Evolutionary conservation across 2,888 invertebrate genomes (phyloP).

Genomic region (Euspilapteryx auroguttella): DNA sequence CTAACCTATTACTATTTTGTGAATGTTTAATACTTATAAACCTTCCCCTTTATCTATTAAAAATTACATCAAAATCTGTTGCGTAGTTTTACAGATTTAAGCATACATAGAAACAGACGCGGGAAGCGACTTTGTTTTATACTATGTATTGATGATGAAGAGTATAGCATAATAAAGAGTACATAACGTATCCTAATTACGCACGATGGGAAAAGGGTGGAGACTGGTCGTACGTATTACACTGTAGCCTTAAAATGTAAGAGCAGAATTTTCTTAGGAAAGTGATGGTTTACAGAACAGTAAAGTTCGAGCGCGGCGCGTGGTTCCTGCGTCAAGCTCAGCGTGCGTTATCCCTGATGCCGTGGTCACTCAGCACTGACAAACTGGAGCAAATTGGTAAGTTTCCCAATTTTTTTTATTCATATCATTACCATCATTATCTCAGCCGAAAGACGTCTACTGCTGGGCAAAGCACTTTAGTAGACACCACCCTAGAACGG

Average conservation of each 20-base stretch:
- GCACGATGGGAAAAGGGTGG: too few species aligned
- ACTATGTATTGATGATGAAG: neutral
- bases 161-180: too few species aligned
- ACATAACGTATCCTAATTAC: too few species aligned
- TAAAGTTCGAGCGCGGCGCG: slow-evolving; percentile 41
- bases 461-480: too few species aligned
- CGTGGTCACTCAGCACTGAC: slow-evolving; percentile 42
- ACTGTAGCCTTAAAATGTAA: too few species aligned
- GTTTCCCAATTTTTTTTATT: slow-evolving; percentile 2
- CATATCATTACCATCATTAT: too few species aligned
- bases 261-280: too few species aligned
- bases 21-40: neutral
- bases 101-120: neutral
- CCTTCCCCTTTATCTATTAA: neutral
- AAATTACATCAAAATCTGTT: neutral
- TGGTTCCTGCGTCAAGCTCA: slow-evolving; percentile 44
- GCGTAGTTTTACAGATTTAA: neutral
- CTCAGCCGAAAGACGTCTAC: too few species aligned
- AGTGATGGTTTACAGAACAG: too few species aligned
- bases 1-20: neutral
- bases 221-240: too few species aligned
- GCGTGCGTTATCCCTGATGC: slow-evolving; percentile 41
- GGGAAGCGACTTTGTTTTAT: neutral
- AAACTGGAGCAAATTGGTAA: slow-evolving; percentile 49
- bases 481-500: too few species aligned